Conservation (phyloP, 1,140 invertebrate species). For the Drosophila serrata region DNA sequence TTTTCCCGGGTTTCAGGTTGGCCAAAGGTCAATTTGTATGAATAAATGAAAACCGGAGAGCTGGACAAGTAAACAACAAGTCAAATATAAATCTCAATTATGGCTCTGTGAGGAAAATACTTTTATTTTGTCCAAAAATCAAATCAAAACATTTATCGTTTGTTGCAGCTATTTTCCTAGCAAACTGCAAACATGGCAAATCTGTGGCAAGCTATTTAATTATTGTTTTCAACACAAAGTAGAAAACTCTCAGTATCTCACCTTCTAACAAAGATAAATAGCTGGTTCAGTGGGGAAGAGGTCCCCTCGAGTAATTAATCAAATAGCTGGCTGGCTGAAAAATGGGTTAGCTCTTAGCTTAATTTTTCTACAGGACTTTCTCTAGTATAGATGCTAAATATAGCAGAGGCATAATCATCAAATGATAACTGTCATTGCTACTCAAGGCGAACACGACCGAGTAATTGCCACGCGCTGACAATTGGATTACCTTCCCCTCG, state of each 20-base stretch:
- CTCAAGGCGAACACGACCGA: constrained; percentile 6
- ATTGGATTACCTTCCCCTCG: constrained; percentile 19
- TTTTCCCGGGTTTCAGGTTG: not conserved
- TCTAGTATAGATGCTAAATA: not conserved
- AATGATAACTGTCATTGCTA: constrained; percentile 16
- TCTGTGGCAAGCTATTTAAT: not conserved
- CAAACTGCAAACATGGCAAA: constrained; percentile 6
- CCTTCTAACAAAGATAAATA: constrained; percentile 16
- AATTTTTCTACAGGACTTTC: not conserved
- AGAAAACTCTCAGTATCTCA: not conserved
- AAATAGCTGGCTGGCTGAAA: not conserved
- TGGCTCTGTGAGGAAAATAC: constrained; percentile 19
- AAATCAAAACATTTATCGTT: constrained; percentile 23
- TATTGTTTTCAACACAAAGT: constrained; percentile 1
- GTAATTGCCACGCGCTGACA: constrained; percentile 45
- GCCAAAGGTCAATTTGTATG: not conserved
- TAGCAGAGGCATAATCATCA: constrained; percentile 5
- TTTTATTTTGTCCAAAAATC: constrained; percentile 27
- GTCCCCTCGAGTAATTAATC: constrained; percentile 2
- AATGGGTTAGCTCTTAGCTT: not conserved
- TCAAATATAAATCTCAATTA: constrained; percentile 67
- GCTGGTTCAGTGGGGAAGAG: not conserved
- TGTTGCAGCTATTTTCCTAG: constrained; percentile 32
- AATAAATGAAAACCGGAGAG: constrained; percentile 43
- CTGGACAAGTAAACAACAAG: constrained; percentile 45